phyloP scores from a whole-genome alignment of 1,140 invertebrate species.

The Tyrophagus putrescentiae region DNA sequence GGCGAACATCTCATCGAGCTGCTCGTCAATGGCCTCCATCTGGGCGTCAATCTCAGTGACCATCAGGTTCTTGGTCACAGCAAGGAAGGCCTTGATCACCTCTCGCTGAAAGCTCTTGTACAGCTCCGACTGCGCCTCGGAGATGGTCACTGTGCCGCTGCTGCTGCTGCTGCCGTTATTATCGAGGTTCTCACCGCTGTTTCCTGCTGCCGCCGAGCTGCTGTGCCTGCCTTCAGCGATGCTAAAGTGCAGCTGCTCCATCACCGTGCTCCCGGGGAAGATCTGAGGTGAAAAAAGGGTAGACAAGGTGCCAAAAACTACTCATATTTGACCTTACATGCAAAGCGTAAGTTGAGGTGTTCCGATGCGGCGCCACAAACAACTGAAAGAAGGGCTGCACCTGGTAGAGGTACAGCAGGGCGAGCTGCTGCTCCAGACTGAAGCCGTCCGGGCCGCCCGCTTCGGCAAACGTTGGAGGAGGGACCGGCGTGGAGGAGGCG shows the following conservation, averaged over 20 bases:
- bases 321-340: slow-evolving; percentile 33
- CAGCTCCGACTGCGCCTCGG: slow-evolving; percentile 30
- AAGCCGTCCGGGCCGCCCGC: too few relatives aligned
- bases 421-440: slow-evolving; percentile 35
- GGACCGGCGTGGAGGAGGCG: too few relatives aligned
- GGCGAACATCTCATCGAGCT: background rate
- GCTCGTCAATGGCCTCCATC: background rate
- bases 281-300: slow-evolving; percentile 30
- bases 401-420: slow-evolving; percentile 38
- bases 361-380: slow-evolving; percentile 39
- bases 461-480: too few relatives aligned
- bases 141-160: too few relatives aligned
- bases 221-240: slow-evolving; percentile 26
- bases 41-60: slow-evolving; percentile 34
- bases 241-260: slow-evolving; percentile 33
- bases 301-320: slow-evolving; percentile 28
- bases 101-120: slow-evolving; percentile 34
- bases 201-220: too few relatives aligned
- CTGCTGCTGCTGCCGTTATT: too few relatives aligned
- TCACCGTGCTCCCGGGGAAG: slow-evolving; percentile 34
- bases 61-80: slow-evolving; percentile 35
- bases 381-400: slow-evolving; percentile 40
- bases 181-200: too few relatives aligned
- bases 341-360: slow-evolving; percentile 38
- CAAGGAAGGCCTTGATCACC: slow-evolving; percentile 33